Evolutionary conservation across 2,888 invertebrate genomes (phyloP).

Genomic region (Diogma glabrata): DNA sequence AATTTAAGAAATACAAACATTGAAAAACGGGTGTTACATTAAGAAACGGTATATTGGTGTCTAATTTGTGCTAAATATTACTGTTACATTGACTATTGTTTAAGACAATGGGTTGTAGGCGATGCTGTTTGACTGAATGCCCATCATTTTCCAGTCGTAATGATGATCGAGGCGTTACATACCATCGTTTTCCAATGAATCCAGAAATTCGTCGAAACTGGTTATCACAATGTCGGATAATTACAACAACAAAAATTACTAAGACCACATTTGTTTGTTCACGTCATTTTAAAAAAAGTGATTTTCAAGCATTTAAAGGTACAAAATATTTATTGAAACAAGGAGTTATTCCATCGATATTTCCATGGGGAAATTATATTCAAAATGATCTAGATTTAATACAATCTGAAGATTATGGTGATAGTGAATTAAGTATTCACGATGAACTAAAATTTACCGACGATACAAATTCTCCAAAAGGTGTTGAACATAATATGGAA

Average conservation of each 20-base stretch:
- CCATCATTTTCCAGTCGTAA: constrained; percentile 46
- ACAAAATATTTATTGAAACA: constrained; percentile 58
- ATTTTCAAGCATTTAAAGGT: constrained; percentile 58
- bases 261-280: constrained; percentile 59
- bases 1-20: too few species aligned
- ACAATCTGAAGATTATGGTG: constrained; percentile 14
- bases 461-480: not conserved
- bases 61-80: too few species aligned
- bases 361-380: constrained; percentile 42
- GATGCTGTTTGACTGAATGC: constrained; percentile 38
- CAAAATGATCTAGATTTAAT: constrained; percentile 24
- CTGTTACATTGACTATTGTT: too few species aligned
- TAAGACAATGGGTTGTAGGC: not conserved
- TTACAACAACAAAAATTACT: constrained; percentile 40
- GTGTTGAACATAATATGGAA: constrained; percentile 16
- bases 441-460: constrained; percentile 5
- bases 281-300: constrained; percentile 58
- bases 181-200: constrained; percentile 63
- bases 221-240: constrained; percentile 50
- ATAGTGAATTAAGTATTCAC: too few species aligned
- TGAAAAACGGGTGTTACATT: too few species aligned
- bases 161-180: constrained; percentile 58
- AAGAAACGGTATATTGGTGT: too few species aligned
- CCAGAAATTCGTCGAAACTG: constrained; percentile 46
- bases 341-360: constrained; percentile 61